Conservation (phyloP, 2,797 vertebrate species). For the Naso thynnoides region DNA sequence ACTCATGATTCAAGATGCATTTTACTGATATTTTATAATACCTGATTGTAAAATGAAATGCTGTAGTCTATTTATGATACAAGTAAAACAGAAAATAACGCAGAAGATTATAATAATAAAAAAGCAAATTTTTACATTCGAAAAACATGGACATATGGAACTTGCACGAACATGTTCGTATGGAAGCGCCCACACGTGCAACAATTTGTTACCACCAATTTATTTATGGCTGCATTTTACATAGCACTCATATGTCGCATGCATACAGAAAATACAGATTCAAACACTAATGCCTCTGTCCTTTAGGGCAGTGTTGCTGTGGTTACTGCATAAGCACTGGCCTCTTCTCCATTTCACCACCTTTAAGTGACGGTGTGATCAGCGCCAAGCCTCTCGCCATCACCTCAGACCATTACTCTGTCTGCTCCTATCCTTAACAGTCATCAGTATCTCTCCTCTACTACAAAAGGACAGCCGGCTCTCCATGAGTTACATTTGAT, state of each 20-base stretch:
- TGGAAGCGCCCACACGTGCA: neutral
- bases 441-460: conserved; percentile 64
- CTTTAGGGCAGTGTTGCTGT: conserved; percentile 52
- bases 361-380: conserved; percentile 65
- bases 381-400: conserved; percentile 51
- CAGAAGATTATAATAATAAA: too few species aligned
- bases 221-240: conserved; percentile 12
- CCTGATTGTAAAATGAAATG: too few species aligned
- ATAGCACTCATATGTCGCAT: neutral
- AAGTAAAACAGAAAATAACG: too few species aligned
- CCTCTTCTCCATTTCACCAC: conserved; percentile 45
- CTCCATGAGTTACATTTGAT: conserved; percentile 61
- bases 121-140: too few species aligned
- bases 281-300: conserved; percentile 12
- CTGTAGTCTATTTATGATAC: too few species aligned
- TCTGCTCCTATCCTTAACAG: conserved; percentile 63
- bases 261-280: conserved; percentile 14
- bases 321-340: conserved; percentile 55
- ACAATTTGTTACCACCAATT: conserved; percentile 1
- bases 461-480: conserved; percentile 67
- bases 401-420: conserved; percentile 65
- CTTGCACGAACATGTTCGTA: conserved; percentile 21
- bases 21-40: too few species aligned
- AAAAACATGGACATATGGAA: too few species aligned
- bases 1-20: too few species aligned